Evolutionary conservation across 2,888 invertebrate genomes (phyloP), one percentile per base, ranked within the genome.

Genomic region (Microctonus brassicae): DNA sequence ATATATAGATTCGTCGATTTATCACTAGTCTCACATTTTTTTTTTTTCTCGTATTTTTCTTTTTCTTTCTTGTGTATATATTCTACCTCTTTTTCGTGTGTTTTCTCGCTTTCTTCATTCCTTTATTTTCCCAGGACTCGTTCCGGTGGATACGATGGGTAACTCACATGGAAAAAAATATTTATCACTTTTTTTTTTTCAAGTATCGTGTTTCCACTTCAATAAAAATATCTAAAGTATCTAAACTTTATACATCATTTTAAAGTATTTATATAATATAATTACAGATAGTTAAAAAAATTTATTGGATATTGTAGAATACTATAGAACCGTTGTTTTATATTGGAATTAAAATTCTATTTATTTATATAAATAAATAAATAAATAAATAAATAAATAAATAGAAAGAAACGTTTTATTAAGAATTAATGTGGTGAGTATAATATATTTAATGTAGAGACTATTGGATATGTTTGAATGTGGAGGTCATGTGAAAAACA

Each of bases 1-100:
- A n/a, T n/a, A 24, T 52, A 64, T 53, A 64, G 69, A 76, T 73
- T 73, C 57, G 73, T 70, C 76, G 72, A 77, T 77, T 77, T 75
- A 77, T 76, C 77, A 73, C 71, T 17, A 17, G 20, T n/a, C 17
- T 47, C n/a, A n/a, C n/a, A n/a, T 17, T 6, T 47, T 47, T 67
- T 47, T 47, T 47, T n/a, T 17, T 47, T n/a, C 17, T n/a, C n/a
- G n/a, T n/a, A n/a, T n/a, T n/a, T n/a, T n/a, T n/a, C n/a, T n/a
- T n/a, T n/a, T n/a, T n/a, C n/a, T n/a, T n/a, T n/a, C n/a, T n/a
- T n/a, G n/a, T n/a, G 5, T 42, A n/a, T 13, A 39, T 13, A n/a
- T 47, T 47, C 47, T 47, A 17, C 17, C 6, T 17, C 7, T n/a
- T 20, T n/a, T 17, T 9, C 47, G 6, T 47, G 17, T 63, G 52